Base-by-base conservation (phyloP, 1,140 invertebrate species). In the Carposina sasakii region DNA sequence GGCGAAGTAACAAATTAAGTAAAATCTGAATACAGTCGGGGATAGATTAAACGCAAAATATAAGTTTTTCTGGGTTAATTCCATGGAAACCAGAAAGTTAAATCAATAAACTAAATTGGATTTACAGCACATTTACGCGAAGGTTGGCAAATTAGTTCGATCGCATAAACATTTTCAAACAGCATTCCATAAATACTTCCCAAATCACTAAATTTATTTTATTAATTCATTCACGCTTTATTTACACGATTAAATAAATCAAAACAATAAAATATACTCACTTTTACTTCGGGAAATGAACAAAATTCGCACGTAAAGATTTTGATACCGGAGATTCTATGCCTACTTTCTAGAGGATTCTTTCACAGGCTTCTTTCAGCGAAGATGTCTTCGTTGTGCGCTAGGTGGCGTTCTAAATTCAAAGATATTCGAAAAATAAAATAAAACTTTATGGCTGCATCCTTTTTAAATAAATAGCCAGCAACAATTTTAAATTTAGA, bases 291-390 rank as follows among this genome's bases (percentile, higher is more conserved):
- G 65, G 58, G 63, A 65, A 66, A 70, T 58, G 75, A 79, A 77
- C 62, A 78, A 81, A n/a, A 67, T 72, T 79, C 57, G 76, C 79
- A 83, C 79, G 71, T 70, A 76, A 81, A 74, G 79, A 83, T 81
- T 83, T 83, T 81, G 79, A 74, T 81, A 74, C 79, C 74, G 79
- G 79, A 79, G 76, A 81, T 79, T 76, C 76, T 71, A 71, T 83
- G 74, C 70, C 75, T 83, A 79, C 72, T 81, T 78, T 83, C 79
- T 71, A 83, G 76, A 81, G 79, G 79, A 83, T 83, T 83, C 76
- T 79, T 83, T 76, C 79, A 83, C 61, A 71, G 69, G 79, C 76
- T 83, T 83, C 79, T 83, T 81, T 83, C 79, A 79, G 58, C 52
- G 46, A 60, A 71, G 60, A 64, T 64, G 54, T 52, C 51, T 47